Evolutionary conservation across 2,888 invertebrate species (phyloP).

Genomic region (Philereme vetulata): DNA sequence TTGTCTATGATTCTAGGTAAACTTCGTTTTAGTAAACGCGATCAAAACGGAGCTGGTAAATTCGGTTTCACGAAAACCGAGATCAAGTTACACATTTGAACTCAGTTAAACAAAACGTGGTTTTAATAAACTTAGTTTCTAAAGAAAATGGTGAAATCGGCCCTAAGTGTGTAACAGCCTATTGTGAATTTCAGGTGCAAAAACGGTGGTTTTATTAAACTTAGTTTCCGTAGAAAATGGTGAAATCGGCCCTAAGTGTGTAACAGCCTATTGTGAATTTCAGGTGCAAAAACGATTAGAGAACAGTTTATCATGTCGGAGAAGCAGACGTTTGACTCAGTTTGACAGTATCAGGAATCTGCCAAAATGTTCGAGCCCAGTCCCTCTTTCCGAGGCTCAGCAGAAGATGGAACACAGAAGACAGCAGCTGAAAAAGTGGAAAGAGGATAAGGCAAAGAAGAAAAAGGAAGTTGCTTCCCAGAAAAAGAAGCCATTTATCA

Average conservation of each 20-base stretch:
- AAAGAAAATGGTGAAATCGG: no score
- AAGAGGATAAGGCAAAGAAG: slow-evolving; percentile 67
- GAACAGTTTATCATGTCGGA: slow-evolving; percentile 54
- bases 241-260: no score
- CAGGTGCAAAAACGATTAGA: slow-evolving; percentile 66
- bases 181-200: slow-evolving; percentile 51
- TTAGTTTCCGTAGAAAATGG: no score
- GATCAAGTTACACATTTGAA: no score
- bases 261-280: slow-evolving; percentile 2
- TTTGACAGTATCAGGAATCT: slow-evolving; percentile 66
- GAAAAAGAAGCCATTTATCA: slow-evolving; percentile 71
- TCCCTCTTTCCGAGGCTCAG: slow-evolving; percentile 42
- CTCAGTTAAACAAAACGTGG: no score
- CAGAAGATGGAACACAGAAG: slow-evolving; percentile 58
- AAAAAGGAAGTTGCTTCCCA: slow-evolving; percentile 58
- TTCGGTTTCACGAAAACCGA: no score
- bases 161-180: no score
- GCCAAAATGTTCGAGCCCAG: slow-evolving; percentile 50
- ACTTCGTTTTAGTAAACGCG: no score
- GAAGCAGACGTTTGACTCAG: slow-evolving; percentile 55
- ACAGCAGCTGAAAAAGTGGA: slow-evolving; percentile 72
- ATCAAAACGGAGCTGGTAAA: no score
- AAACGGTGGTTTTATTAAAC: no score
- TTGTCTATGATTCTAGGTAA: no score
- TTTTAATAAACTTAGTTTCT: no score